Base-by-base conservation (phyloP, 2,113 vertebrate genomes). In the Equus quagga region DNA sequence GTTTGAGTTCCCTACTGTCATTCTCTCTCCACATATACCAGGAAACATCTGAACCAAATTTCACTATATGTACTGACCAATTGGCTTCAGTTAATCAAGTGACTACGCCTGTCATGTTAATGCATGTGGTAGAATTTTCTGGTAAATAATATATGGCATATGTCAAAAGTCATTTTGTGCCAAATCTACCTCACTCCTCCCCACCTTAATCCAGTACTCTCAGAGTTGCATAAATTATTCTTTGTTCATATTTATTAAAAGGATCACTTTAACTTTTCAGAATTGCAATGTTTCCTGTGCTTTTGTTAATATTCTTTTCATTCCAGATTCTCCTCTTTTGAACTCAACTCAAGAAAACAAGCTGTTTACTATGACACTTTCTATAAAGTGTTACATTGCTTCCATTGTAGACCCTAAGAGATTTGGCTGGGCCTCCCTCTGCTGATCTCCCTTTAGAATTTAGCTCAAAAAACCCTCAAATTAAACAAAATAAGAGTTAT, bases 111-210 rank as follows among this genome's bases (percentile, higher is more conserved):
- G 95, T 95, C 97, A 90, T 49, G 46, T 84, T 89, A 96, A 97
- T 85, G 44, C 14, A 87, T 0, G 15, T 12, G 54, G 33, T 81
- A 83, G 49, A 85, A 79, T 80, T 89, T 94, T 54, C 64, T 95
- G 82, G 78, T 65, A 98, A 97, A 93, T 97, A 92, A 89, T 85
- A 94, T 69, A 64, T 89, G 95, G 60, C 88, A 76, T 85, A 24
- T 89, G 92, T 96, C 97, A 93, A 90, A 95, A 97, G 80, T 60
- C 67, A 87, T 94, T 96, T 97, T 80, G 69, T 96, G 70, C 84
- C 91, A 96, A 91, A 84, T 92, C 67, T 81, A 72, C 64, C 60
- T 86, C 41, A 79, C 3, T 86, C 26, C 1, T 91, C 24, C 17
- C n/a, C 36, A 11, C 12, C n/a, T 79, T 86, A 69, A 91, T 33